Evolutionary conservation across 2,888 invertebrate genomes (phyloP), one percentile per base, ranked within the genome.

Genomic region (Drosophila algonquin): DNA sequence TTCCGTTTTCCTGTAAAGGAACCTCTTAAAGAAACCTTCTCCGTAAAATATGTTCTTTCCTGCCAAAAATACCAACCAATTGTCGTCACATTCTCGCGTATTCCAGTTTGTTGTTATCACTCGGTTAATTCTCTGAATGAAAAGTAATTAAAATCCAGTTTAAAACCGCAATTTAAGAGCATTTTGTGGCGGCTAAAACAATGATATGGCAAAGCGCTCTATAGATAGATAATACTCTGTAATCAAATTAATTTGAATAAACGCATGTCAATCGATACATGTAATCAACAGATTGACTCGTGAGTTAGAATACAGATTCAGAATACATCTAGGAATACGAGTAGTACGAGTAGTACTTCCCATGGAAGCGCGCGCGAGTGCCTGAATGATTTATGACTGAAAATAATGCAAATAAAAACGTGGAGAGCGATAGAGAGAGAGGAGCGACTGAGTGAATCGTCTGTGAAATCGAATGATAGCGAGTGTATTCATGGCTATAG

Each of bases 401-500:
- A 30, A 70, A 69, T 52, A 68, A 59, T 58, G 58, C 52, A 45
- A 48, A 21, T 18, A 45, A 48, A 21, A 18, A 16, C 27, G 53
- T 40, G n/a, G 60, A 58, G 45, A 48, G 44, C 24, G 51, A 51
- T 67, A 51, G 69, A 44, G 45, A 54, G 63, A 77, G 61, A 60
- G 63, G 53, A 40, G 14, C 40, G 14, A 40, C 40, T 40, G 40
- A 40, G 40, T 40, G 40, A 40, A 40, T 40, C 40, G 40, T 14
- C 40, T 40, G 40, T 40, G 40, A n/a, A 30, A 30, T 27, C 78
- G 73, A 74, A 76, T 76, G 78, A 73, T 82, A 40, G 40, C 40
- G 40, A 40, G 40, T 40, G 14, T n/a, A 87, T 87, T 87, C 86
- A 85, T 73, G 86, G 88, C 89, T 87, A n/a, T 40, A 83, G 88